A percentile compares a stretch with the other conserved stretches of the same genome.
Conservation (phyloP, 2,888 invertebrate species). For the Drosophila paucipuncta region DNA sequence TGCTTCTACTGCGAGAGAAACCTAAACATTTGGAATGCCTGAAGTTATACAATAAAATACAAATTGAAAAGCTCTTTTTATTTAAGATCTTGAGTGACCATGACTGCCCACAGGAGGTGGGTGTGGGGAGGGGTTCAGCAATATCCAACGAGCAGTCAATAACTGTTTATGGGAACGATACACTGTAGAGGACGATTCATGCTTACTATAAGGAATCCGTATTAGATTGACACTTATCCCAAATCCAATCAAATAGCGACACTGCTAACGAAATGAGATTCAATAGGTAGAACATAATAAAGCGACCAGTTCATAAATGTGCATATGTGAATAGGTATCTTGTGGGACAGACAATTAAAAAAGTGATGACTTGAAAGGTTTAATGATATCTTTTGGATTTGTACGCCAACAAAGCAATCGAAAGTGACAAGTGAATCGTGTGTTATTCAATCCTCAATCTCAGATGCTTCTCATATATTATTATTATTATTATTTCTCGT, state of each 20-base stretch:
- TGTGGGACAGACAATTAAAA: background rate
- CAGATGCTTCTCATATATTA: background rate
- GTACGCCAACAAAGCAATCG: background rate
- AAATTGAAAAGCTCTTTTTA: constrained; percentile 68
- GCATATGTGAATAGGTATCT: background rate
- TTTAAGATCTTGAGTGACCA: constrained; percentile 45
- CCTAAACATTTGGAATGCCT: constrained; percentile 69
- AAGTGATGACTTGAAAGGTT: background rate
- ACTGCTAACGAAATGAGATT: constrained; percentile 12
- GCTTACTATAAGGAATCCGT: constrained; percentile 1
- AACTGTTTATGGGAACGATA: constrained; percentile 7
- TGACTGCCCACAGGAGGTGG: constrained; percentile 1
- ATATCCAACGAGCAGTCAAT: background rate
- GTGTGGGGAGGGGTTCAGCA: background rate
- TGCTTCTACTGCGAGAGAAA: constrained; percentile 26
- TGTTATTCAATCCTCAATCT: background rate
- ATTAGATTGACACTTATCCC: constrained; percentile 8
- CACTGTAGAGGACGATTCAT: background rate
- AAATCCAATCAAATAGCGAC: constrained; percentile 31
- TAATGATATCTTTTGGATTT: background rate
- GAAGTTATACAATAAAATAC: constrained; percentile 77
- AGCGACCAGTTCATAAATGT: background rate
- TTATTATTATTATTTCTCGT: background rate
- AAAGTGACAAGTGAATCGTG: background rate
- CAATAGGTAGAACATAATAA: background rate